A percentile compares a stretch with the other conserved stretches of the same genome.
phyloP scores from a whole-genome alignment of 2,797 vertebrate species.

The Distichodus sexfasciatus region DNA sequence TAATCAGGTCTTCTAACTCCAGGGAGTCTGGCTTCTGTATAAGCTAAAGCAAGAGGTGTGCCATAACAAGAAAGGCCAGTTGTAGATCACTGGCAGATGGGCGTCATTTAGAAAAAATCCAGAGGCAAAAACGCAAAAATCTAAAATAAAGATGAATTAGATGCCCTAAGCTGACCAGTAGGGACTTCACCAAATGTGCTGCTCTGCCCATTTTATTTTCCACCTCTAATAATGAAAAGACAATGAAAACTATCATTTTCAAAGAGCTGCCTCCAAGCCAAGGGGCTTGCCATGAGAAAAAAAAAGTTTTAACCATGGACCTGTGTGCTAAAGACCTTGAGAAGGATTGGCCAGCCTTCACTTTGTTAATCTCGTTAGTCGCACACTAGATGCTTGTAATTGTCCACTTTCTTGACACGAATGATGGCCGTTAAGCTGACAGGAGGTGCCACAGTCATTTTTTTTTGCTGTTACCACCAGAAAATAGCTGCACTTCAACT shows the following conservation, averaged over 20 bases:
- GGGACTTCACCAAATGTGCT: not conserved
- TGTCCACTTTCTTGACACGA: constrained; percentile 27
- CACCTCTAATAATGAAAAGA: not conserved
- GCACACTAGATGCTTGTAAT: constrained; percentile 6
- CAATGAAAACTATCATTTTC: constrained; percentile 9
- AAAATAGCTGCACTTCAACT: constrained; percentile 20
- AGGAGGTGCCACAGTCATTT: constrained; percentile 9
- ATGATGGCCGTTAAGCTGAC: constrained; percentile 23
- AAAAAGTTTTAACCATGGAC: not conserved
- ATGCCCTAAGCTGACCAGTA: not conserved
- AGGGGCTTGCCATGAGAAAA: not conserved
- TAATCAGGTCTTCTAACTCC: not conserved
- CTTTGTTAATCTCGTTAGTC: not conserved
- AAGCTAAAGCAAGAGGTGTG: not conserved
- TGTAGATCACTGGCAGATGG: too few relatives aligned
- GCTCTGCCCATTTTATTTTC: not conserved
- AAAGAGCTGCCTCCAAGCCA: too few relatives aligned
- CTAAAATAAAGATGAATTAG: not conserved
- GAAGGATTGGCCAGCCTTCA: not conserved
- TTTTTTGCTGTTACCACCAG: constrained; percentile 21
- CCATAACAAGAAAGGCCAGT: not conserved
- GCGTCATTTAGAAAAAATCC: not conserved
- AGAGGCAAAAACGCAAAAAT: constrained; percentile 4
- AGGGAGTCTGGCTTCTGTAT: not conserved
- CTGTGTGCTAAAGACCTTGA: not conserved